Conservation (phyloP, 2,113 vertebrate species). For the Tachuris rubrigastra region DNA sequence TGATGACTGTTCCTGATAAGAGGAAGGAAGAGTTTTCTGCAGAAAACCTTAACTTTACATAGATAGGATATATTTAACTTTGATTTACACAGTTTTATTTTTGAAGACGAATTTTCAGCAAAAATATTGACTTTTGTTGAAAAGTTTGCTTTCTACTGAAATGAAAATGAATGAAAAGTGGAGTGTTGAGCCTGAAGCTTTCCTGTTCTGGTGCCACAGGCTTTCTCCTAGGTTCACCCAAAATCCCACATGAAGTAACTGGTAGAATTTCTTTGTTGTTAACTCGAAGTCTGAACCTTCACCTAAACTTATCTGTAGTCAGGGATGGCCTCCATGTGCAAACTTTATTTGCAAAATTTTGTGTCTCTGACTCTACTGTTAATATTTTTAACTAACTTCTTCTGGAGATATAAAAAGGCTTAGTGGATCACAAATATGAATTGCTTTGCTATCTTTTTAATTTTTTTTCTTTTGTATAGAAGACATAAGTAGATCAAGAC, state of each 20-base stretch:
- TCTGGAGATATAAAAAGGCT: background rate
- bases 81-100: background rate
- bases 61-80: background rate
- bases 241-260: background rate
- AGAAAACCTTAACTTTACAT: background rate
- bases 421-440: background rate
- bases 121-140: background rate
- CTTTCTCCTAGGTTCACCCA: background rate
- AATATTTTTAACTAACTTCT: background rate
- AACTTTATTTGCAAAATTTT: background rate
- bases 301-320: background rate
- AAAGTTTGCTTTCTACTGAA: background rate
- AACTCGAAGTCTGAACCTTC: background rate
- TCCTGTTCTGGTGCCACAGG: accelerated
- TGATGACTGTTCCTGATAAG: background rate
- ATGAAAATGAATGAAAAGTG: background rate
- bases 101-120: background rate
- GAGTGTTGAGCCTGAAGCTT: background rate
- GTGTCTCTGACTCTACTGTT: background rate
- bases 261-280: background rate
- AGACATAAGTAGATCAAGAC: too few species aligned
- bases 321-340: background rate
- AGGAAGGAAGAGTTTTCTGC: background rate
- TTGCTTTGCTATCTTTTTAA: background rate
- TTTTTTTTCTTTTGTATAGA: background rate